Evolutionary conservation across 35 echinoderm and acorn worm genomes (phyloP).

Genomic region (Apostichopus californicus): DNA sequence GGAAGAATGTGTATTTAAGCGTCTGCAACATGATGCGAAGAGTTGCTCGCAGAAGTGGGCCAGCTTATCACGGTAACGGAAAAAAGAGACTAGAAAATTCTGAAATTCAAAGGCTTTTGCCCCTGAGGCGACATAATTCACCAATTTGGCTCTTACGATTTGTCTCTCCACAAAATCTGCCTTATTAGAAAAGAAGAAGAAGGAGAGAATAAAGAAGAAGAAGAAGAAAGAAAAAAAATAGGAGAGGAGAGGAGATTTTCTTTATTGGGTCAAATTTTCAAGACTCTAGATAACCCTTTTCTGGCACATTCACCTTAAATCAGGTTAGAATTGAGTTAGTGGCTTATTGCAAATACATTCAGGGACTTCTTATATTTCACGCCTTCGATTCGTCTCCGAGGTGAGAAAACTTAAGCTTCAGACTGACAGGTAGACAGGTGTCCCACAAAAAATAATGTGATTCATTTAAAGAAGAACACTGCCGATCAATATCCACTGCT

Average conservation of each 20-base stretch:
- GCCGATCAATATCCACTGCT: slow-evolving; percentile 29
- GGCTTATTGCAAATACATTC: slow-evolving; percentile 43
- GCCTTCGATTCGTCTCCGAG: slow-evolving; percentile 44
- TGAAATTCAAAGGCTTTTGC: slow-evolving; percentile 46
- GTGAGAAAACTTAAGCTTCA: slow-evolving; percentile 28
- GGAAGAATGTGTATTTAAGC: background rate
- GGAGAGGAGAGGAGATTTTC: background rate
- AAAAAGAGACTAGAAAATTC: background rate
- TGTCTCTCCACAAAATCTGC: slow-evolving; percentile 23
- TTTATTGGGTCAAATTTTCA: slow-evolving; percentile 52
- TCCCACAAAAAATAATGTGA: slow-evolving; percentile 42
- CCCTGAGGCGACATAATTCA: slow-evolving; percentile 49
- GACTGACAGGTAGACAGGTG: slow-evolving; percentile 45
- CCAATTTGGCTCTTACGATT: slow-evolving; percentile 13
- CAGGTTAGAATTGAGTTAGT: slow-evolving; percentile 53
- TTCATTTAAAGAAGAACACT: slow-evolving; percentile 28
- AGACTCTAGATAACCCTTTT: slow-evolving; percentile 20
- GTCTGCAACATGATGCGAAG: slow-evolving; percentile 43
- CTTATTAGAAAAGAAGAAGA: slow-evolving; percentile 28
- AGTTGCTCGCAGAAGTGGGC: slow-evolving; percentile 43
- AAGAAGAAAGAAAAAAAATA: no score
- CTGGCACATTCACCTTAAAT: slow-evolving; percentile 50
- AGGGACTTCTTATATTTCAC: slow-evolving; percentile 26
- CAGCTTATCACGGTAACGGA: slow-evolving; percentile 36
- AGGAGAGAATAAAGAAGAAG: background rate